A percentile compares a stretch with the other conserved stretches of the same genome.
phyloP scores from a whole-genome alignment of 2,888 invertebrate species.

The Nemotelus pantherinus region DNA sequence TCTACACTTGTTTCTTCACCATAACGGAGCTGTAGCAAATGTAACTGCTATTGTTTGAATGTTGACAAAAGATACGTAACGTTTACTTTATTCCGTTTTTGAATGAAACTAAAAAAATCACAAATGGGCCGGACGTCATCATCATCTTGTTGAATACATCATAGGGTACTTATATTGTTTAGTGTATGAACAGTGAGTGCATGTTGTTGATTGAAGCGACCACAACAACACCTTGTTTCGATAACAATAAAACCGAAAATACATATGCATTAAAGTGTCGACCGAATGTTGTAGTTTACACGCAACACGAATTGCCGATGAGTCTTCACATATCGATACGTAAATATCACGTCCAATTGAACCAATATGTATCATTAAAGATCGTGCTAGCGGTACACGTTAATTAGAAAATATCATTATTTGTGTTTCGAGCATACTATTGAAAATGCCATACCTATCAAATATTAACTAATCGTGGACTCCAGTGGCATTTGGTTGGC shows the following conservation, averaged over 20 bases:
- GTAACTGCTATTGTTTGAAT: constrained; percentile 3
- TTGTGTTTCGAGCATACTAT: no score
- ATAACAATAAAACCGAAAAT: background rate
- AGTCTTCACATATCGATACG: no score
- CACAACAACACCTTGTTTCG: background rate
- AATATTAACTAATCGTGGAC: no score
- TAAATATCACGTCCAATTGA: no score
- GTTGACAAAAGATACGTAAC: background rate
- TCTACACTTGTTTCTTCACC: background rate
- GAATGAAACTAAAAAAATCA: constrained; percentile 15
- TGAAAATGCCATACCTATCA: no score
- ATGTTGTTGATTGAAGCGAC: background rate
- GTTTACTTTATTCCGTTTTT: background rate
- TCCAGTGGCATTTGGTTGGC: no score
- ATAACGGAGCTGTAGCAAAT: background rate
- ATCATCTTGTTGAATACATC: background rate
- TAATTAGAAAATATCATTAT: no score
- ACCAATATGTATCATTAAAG: no score
- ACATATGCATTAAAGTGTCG: background rate
- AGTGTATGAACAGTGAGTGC: background rate
- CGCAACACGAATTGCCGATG: no score
- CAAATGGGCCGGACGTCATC: constrained; percentile 15
- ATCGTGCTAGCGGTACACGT: no score
- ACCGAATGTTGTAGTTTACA: background rate
- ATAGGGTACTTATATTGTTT: background rate